Percentiles rank a stretch among this genome's conserved stretches.
Conservation (phyloP, 2,888 invertebrate genomes). For the Apantesis nais region DNA sequence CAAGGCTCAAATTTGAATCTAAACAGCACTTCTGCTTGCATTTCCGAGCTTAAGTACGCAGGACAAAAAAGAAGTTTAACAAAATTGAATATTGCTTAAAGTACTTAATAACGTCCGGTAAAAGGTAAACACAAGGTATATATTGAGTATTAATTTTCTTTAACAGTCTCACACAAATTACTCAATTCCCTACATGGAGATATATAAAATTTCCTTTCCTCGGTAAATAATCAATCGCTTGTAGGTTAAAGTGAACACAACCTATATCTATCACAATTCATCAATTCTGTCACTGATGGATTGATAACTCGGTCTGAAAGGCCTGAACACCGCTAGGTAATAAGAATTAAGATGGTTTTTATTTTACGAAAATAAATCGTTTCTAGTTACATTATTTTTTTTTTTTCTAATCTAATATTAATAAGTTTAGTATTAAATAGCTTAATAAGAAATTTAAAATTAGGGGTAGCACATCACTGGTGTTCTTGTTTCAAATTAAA, state of each 20-base stretch:
- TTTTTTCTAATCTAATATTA: neutral
- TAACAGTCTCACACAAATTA: neutral
- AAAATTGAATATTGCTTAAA: neutral
- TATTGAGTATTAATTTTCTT: conserved; percentile 1
- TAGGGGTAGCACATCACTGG: neutral
- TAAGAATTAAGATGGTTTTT: conserved; percentile 1
- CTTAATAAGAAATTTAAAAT: neutral
- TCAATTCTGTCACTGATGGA: conserved; percentile 21
- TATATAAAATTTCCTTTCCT: neutral
- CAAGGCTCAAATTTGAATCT: too few species aligned
- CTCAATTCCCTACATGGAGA: conserved; percentile 1
- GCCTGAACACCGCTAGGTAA: neutral
- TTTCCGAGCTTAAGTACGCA: neutral
- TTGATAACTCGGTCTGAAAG: conserved; percentile 13
- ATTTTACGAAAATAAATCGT: neutral
- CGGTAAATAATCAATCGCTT: conserved; percentile 14
- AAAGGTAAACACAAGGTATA: neutral
- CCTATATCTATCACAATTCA: conserved; percentile 22
- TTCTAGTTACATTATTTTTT: neutral
- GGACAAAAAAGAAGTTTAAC: neutral
- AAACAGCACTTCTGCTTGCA: too few species aligned
- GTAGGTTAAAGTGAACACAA: conserved; percentile 10
- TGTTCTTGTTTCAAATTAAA: neutral
- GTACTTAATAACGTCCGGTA: neutral
- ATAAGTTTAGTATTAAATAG: neutral